Base-by-base conservation (phyloP, 1,140 invertebrate genomes). In the Helicorthomorpha holstii region DNA sequence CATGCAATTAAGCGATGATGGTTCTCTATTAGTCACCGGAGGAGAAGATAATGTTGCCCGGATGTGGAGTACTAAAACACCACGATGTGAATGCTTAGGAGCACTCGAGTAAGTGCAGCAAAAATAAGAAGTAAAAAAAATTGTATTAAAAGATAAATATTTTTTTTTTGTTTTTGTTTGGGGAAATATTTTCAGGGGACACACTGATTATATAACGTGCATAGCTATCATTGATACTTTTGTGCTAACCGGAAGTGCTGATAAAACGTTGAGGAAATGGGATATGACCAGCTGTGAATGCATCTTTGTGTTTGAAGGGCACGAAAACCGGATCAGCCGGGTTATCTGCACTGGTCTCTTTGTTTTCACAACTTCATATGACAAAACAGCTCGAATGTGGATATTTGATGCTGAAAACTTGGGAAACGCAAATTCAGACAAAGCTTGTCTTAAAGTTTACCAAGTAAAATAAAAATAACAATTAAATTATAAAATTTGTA, bases 251-350 rank as follows among this genome's bases (percentile, higher is more conserved):
- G 73, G 73, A 51, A 68, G 69, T 45, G 70, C 72, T 3, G 75
- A 76, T 60, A 64, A 66, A 50, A 73, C 73, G 10, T 62, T 76
- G 27, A 60, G 71, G 47, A 75, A 76, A 60, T 76, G 75, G 75
- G 69, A 72, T 57, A 72, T 75, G 29, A 66, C 66, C 49, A 68
- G 65, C 26, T 73, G 67, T 48, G 66, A 73, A 52, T 74, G 73
- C 53, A 51, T 74, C 16, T 60, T 64, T 23, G 63, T 71, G 3
- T 67, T 70, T 53, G 57, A 57, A 7, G 73, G 73, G 27, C 48
- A 52, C 26, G 41, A 19, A 25, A 46, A 22, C 25, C 63, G 72
- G 2, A 65, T 76, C 3, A 71, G 70, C 52, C 63, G 73, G 12
- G 62, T 75, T 44, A 66, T 75, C n/a, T 71, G 69, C 48, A 72